Base-by-base conservation (phyloP, 2,888 invertebrate species). In the Eudasyphora cyanicolor region DNA sequence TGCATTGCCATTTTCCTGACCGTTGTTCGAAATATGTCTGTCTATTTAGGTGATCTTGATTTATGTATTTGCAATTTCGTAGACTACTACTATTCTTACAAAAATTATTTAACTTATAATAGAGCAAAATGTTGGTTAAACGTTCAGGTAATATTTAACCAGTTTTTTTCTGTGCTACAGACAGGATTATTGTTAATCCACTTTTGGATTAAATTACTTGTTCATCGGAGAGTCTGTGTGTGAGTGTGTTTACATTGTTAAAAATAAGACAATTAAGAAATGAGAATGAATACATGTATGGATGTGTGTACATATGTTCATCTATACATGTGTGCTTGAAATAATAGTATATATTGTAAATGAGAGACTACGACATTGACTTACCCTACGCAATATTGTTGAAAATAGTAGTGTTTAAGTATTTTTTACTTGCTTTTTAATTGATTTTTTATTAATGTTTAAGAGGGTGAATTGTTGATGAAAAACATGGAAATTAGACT, bases 61-160 rank as follows among this genome's bases (percentile, higher is more conserved):
- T 14, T 27, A 14, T 49, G 17, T 17, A 8, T 45, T 45, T 12
- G 27, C 57, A 57, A 57, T 57, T 57, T 24, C 24, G 6, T 1
- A 51, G 4, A 51, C 10, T 21, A 12, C 2, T 57, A 51, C 10
- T 21, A 12, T 14, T 57, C 14, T 12, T 7, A 51, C 24, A 57
- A 57, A 27, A 4, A 57, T 57, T 57, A 57, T 57, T 57, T 27
- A 57, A 57, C 57, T 27, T 57, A 12, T 57, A 57, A 57, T 57
- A 19, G 57, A 10, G 27, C 57, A 57, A n/a, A 57, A 24, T 14
- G 57, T 57, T 57, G 1, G 24, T 3, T 27, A 54, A 24, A 54
- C 54, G 54, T 24, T 38, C 21, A 7, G 21, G 4, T 8, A 24
- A 12, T 27, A 8, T 5, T 57, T 27, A 57, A 57, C 57, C 57